Evolutionary conservation across 2,113 vertebrate genomes (phyloP), one percentile per base, ranked within the genome.

Genomic region (Pteropus alecto): DNA sequence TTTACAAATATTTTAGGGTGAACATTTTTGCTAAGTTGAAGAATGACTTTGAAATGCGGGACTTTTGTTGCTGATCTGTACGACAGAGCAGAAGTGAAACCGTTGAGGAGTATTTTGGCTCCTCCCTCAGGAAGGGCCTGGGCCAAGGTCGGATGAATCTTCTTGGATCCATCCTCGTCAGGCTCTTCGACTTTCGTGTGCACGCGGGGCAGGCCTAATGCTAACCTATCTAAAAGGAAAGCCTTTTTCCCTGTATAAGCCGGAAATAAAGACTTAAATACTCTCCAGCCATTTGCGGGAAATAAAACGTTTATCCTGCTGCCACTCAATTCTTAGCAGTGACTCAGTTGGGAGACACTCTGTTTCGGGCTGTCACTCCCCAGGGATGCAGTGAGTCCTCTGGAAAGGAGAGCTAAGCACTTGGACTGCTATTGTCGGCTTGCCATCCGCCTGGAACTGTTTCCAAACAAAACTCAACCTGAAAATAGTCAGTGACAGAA

Each of bases 381-480:
- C 41, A 30, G 91, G n/a, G 51, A 33, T 14, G 24, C 46, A 60
- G 54, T 0, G 9, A 56, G 46, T 28, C 26, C 83, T 58, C 19
- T 28, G 14, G 8, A 71, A 95, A 92, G 68, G 11, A 68, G 48
- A 28, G 7, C n/a, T 15, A 22, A 60, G 33, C 18, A 43, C 81
- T 51, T 30, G 41, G n/a, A 43, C 6, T 30, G n/a, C 24, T 54
- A 8, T 65, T 48, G 21, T 93, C 63, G n/a, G 8, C 30, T 22
- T 48, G 46, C 35, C 7, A 22, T 60, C 68, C 24, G 63, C 2
- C 22, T 1, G 77, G 63, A 81, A 78, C 30, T 79, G 46, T 76
- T 84, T 86, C 51, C 89, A 95, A 67, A 81, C 77, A 87, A 83
- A 88, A 33, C 21, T 79, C 67, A 79, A 78, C 79, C 87, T 92